Percentiles rank a stretch among this genome's conserved stretches.
These are phyloP conservation scores for Trachemys scripta DNA, from an alignment of 2,113 vertebrate species.

Conservation along the genomic window DNA sequence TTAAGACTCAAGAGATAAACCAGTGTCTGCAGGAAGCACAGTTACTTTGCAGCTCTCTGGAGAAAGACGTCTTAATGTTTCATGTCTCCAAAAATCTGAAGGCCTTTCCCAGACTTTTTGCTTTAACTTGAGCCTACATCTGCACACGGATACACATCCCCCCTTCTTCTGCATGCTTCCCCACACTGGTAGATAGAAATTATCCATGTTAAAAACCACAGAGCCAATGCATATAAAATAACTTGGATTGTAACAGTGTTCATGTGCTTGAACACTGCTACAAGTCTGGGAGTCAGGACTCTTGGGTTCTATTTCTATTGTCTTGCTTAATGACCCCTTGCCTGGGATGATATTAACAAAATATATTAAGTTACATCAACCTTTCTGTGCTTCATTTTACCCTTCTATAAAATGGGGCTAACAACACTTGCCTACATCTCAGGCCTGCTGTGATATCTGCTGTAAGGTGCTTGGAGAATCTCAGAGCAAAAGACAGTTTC, in stretches of 20 bases:
- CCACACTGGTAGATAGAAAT: background rate
- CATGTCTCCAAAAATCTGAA: background rate
- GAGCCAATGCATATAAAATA: background rate
- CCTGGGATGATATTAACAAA: background rate
- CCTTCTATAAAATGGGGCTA: background rate
- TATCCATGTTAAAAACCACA: accelerated
- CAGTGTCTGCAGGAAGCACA: background rate
- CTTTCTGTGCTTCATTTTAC: background rate
- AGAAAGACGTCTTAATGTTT: background rate
- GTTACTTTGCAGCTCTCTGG: background rate
- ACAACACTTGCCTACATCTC: background rate
- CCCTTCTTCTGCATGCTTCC: background rate
- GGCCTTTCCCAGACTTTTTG: background rate
- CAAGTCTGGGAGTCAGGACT: background rate
- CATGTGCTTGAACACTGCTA: background rate
- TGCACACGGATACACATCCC: background rate
- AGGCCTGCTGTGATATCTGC: background rate
- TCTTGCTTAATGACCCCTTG: slow-evolving; percentile 3
- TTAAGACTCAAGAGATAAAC: background rate
- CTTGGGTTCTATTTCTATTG: background rate
- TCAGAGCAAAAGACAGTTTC: background rate
- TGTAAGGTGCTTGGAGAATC: background rate
- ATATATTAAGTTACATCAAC: background rate
- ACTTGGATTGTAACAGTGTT: background rate
- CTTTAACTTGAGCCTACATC: background rate